These are phyloP conservation scores for Siniperca chuatsi DNA, from an alignment of 2,113 vertebrate species.

Conservation along the genomic window DNA sequence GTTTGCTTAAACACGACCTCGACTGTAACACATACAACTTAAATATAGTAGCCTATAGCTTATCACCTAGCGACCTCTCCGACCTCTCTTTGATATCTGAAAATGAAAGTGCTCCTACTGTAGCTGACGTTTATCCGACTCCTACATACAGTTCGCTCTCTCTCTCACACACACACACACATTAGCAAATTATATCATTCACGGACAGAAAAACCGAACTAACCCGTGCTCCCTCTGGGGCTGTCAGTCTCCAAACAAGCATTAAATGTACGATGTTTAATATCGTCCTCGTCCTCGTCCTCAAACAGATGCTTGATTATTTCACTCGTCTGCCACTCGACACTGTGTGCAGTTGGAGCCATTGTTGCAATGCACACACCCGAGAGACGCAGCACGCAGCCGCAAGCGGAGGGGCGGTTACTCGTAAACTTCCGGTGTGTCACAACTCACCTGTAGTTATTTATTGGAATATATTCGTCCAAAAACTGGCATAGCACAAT, in stretches of 20 bases:
- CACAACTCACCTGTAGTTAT: not conserved
- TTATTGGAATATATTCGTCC: too few relatives aligned
- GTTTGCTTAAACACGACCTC: not conserved
- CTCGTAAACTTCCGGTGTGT: slow-evolving; percentile 6
- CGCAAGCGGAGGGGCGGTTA: not conserved
- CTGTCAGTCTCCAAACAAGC: slow-evolving; percentile 29
- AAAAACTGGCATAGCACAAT: too few relatives aligned
- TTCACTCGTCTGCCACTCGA: slow-evolving; percentile 37
- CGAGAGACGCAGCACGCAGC: not conserved
- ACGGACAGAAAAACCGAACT: not conserved
- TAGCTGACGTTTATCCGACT: not conserved
- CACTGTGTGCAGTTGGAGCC: rapidly evolving
- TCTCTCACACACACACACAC: not conserved
- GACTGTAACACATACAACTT: not conserved
- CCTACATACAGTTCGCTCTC: not conserved
- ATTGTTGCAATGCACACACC: slow-evolving; percentile 39
- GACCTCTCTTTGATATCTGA: not conserved
- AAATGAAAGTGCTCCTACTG: not conserved
- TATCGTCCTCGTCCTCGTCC: rapidly evolving
- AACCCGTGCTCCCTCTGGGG: not conserved
- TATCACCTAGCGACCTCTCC: not conserved
- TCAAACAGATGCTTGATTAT: slow-evolving; percentile 61
- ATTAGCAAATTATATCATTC: too few relatives aligned
- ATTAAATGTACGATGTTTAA: rapidly evolving
- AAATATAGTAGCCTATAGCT: not conserved